Evolutionary conservation across 2,888 invertebrate species (phyloP).

Genomic region (Spodoptera littoralis): DNA sequence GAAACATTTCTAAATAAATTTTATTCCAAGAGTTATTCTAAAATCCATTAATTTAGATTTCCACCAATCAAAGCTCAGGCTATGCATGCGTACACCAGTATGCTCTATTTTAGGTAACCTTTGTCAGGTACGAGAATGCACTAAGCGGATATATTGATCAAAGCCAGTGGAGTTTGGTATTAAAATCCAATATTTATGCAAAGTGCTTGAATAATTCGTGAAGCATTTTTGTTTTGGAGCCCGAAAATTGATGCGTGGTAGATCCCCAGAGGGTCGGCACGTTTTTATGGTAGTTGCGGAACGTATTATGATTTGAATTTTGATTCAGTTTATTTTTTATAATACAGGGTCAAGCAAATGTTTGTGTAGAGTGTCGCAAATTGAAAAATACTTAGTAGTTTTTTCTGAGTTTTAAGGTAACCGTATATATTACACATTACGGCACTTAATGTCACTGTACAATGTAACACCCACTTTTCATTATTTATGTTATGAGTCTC

Average conservation of each 20-base stretch:
- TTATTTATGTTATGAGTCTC: no score
- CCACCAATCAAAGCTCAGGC: conserved; percentile 50
- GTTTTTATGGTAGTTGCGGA: conserved; percentile 30
- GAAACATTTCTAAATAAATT: neutral
- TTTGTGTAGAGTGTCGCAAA: no score
- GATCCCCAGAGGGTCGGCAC: conserved; percentile 9
- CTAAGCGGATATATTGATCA: conserved; percentile 62
- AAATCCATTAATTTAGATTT: conserved; percentile 54
- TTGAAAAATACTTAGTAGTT: no score
- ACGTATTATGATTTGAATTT: conserved; percentile 22
- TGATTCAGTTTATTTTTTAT: no score
- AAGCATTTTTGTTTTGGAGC: conserved; percentile 40
- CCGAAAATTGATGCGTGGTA: conserved; percentile 26
- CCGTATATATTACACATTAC: no score
- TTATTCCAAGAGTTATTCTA: conserved; percentile 10
- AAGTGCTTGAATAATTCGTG: conserved; percentile 52
- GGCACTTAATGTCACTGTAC: no score
- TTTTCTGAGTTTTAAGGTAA: no score
- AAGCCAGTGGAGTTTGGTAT: conserved; percentile 48
- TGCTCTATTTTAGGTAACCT: conserved; percentile 54
- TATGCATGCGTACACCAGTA: conserved; percentile 58
- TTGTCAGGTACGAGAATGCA: conserved; percentile 54
- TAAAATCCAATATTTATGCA: conserved; percentile 56
- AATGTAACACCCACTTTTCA: no score
- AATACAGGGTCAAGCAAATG: no score